Conservation (phyloP, 2,113 vertebrate species). For the Periophthalmodon schlosseri region DNA sequence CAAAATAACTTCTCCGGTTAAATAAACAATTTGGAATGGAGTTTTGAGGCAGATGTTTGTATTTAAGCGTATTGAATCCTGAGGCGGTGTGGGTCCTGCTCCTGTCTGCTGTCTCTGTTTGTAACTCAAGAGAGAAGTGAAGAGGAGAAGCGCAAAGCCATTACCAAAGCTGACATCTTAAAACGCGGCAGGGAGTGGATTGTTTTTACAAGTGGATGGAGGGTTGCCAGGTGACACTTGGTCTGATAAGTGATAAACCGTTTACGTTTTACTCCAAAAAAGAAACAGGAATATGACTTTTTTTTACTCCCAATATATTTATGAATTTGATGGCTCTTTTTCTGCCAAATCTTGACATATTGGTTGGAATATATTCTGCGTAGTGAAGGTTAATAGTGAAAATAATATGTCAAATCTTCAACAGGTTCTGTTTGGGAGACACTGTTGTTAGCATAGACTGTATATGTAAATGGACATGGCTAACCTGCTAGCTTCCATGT, state of each 20-base stretch:
- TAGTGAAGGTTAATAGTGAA: too few species aligned
- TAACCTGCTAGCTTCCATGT: too few species aligned
- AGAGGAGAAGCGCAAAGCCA: slow-evolving; percentile 19
- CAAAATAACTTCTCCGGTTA: slow-evolving; percentile 9
- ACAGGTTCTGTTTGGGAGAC: too few species aligned
- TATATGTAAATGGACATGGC: too few species aligned
- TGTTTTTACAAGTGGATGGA: slow-evolving; percentile 11
- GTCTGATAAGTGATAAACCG: neutral
- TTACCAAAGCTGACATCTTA: slow-evolving; percentile 21
- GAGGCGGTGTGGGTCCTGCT: neutral
- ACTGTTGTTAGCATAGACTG: too few species aligned
- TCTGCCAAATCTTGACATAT: neutral
- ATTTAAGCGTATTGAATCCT: neutral
- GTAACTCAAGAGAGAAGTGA: slow-evolving; percentile 10
- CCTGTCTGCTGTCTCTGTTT: slow-evolving; percentile 8
- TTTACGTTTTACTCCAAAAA: neutral
- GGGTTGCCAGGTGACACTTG: slow-evolving; percentile 2
- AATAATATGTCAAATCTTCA: too few species aligned
- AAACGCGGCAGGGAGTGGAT: slow-evolving; percentile 4
- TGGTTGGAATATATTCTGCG: neutral
- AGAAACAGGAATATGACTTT: neutral
- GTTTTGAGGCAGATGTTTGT: slow-evolving; percentile 13
- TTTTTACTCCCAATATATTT: neutral
- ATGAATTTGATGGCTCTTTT: neutral
- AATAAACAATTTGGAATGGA: neutral